Evolutionary conservation across 2,797 vertebrate species (phyloP).

Genomic region (Lindbergichthys nudifrons): DNA sequence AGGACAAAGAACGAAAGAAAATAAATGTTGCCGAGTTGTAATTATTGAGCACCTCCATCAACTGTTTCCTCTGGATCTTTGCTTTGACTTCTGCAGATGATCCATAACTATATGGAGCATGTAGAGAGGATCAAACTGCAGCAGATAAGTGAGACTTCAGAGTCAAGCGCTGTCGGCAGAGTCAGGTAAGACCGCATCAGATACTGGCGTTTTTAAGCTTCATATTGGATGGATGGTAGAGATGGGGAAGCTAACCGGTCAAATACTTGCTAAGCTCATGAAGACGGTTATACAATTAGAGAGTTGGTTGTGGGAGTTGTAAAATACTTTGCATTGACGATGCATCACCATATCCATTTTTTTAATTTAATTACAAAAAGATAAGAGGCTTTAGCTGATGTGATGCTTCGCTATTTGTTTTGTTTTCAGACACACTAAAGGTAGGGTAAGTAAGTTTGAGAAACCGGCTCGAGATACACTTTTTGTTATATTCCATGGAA

Average conservation of each 20-base stretch:
- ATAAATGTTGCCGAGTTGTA: background rate
- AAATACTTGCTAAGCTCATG: background rate
- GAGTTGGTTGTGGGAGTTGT: background rate
- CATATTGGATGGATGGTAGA: background rate
- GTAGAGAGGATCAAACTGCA: slow-evolving; percentile 96
- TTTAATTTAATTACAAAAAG: background rate
- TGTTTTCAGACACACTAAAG: background rate
- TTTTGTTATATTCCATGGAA: too few species aligned
- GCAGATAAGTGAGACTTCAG: slow-evolving; percentile 82
- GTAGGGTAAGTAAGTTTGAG: too few species aligned
- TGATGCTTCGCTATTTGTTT: background rate
- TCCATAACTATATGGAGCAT: slow-evolving; percentile 98
- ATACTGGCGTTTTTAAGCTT: background rate
- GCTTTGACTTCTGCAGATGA: slow-evolving; percentile 87
- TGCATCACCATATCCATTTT: background rate
- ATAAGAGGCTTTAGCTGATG: background rate
- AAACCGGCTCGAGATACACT: too few species aligned
- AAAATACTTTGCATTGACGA: background rate
- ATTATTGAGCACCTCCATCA: background rate
- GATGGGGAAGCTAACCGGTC: background rate
- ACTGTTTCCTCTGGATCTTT: slow-evolving; percentile 6
- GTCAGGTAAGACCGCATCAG: slow-evolving; percentile 69
- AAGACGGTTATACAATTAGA: background rate
- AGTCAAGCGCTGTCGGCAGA: slow-evolving; percentile 67
- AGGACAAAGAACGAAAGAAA: background rate